Conservation (phyloP, 2,797 vertebrate species). For the Sardinella longiceps region DNA sequence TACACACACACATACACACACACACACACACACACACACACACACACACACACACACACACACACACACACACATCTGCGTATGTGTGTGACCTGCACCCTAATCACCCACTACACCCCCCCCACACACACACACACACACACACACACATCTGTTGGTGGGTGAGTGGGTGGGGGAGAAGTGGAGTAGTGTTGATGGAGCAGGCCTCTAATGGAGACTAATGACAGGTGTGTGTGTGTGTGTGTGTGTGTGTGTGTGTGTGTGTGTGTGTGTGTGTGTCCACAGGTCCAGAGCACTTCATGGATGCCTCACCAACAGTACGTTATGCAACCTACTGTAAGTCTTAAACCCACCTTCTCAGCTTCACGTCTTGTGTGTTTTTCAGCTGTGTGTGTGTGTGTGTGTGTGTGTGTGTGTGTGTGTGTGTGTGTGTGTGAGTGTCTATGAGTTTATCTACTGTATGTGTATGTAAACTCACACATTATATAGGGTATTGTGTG, state of each 20-base stretch:
- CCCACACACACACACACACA: too few species aligned
- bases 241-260: too few species aligned
- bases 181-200: not conserved
- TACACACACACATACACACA: too few species aligned
- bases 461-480: not conserved
- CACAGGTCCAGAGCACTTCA: constrained; percentile 98
- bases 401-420: not conserved
- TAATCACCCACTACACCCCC: too few species aligned
- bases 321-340: constrained; percentile 99
- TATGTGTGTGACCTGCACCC: too few species aligned
- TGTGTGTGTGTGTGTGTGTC: too few species aligned
- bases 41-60: too few species aligned
- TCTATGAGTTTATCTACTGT: not conserved
- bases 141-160: too few species aligned
- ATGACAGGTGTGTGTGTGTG: too few species aligned
- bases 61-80: too few species aligned
- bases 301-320: constrained; percentile 99
- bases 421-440: not conserved
- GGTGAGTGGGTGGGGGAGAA: not conserved
- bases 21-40: too few species aligned
- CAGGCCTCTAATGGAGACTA: not conserved
- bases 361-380: constrained; percentile 28
- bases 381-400: not conserved
- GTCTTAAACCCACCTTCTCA: constrained; percentile 65
- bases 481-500: not conserved